Conservation (phyloP, 2,113 vertebrate species). For the Neogale vison region DNA sequence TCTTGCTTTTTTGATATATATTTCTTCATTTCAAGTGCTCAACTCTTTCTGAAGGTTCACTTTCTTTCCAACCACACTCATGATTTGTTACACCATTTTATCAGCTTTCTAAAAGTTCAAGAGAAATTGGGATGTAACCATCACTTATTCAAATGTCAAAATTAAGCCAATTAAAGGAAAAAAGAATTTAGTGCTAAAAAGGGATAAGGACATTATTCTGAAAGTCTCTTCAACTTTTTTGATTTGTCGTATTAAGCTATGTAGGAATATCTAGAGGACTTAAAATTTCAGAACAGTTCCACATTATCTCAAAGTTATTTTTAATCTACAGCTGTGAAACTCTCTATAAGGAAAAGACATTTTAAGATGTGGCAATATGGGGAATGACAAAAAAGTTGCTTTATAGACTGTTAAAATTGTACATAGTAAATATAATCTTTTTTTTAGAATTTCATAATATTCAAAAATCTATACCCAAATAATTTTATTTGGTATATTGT, state of each 20-base stretch:
- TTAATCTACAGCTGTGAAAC: background rate
- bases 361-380: background rate
- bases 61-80: background rate
- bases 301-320: background rate
- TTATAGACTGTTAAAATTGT: background rate
- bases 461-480: background rate
- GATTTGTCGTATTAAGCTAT: background rate
- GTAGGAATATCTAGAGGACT: background rate
- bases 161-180: constrained; percentile 57
- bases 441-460: background rate
- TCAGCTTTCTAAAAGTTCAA: constrained; percentile 50
- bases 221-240: background rate
- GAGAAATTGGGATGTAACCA: constrained; percentile 20
- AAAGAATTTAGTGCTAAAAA: background rate
- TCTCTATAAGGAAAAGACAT: background rate
- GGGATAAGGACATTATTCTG: background rate
- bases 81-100: constrained; percentile 43
- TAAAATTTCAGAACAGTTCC: background rate
- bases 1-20: background rate
- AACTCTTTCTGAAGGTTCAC: background rate
- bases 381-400: background rate
- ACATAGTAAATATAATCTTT: background rate
- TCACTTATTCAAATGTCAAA: constrained; percentile 57
- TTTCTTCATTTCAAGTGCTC: background rate
- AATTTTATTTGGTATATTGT: background rate